These are phyloP conservation scores for Numenius arquata DNA, from an alignment of 2,113 vertebrate species.

Conservation along the genomic window DNA sequence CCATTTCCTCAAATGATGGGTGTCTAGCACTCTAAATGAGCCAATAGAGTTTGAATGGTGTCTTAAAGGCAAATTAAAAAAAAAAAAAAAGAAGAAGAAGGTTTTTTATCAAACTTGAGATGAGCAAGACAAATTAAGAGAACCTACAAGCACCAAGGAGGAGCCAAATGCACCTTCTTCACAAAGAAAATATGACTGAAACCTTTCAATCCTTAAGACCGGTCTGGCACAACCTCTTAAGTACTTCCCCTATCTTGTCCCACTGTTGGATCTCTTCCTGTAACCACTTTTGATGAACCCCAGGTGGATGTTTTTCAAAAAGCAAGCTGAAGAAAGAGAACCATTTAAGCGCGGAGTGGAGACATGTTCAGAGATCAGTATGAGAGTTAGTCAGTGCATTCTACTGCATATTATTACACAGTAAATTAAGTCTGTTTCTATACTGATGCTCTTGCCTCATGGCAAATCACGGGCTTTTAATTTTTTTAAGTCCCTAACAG, in stretches of 20 bases:
- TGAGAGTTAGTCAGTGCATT: neutral
- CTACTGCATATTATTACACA: neutral
- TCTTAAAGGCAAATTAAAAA: neutral
- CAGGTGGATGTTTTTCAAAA: neutral
- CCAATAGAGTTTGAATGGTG: neutral
- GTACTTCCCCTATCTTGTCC: neutral
- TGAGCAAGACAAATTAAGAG: neutral
- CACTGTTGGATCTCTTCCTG: neutral
- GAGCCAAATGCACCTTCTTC: neutral
- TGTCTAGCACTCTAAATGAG: neutral
- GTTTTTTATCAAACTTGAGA: neutral
- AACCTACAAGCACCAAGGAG: neutral
- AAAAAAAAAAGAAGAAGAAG: neutral
- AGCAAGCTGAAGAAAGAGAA: neutral
- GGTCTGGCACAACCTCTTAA: neutral
- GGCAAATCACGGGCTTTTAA: slow-evolving; percentile 36
- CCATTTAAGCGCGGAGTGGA: neutral
- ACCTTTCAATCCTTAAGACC: neutral
- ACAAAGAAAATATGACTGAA: slow-evolving; percentile 7
- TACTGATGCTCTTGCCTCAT: slow-evolving; percentile 27
- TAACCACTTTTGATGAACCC: neutral
- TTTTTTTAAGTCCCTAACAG: slow-evolving; percentile 6
- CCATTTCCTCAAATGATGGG: neutral
- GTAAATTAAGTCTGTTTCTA: slow-evolving; percentile 39
- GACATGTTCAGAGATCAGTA: neutral